Conservation (phyloP, 53 echinoderm and acorn worm genomes). For the Echinarachnius parma region DNA sequence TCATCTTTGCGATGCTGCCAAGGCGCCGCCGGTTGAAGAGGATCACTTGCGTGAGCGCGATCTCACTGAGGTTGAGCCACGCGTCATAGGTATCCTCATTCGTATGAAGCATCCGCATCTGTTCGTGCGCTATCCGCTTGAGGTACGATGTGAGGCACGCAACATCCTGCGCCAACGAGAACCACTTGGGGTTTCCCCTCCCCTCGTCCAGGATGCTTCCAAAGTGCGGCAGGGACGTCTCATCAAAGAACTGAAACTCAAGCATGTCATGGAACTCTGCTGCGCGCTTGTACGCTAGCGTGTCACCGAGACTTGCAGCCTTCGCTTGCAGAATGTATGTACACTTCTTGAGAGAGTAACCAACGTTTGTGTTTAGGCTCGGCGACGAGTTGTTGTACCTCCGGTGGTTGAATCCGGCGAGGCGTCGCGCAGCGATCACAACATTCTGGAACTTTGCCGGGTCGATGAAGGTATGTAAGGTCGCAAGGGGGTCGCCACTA, state of each 20-base stretch:
- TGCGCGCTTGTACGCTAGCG: conserved; percentile 35
- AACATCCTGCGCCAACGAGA: conserved; percentile 48
- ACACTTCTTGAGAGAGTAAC: conserved; percentile 64
- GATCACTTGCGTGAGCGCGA: conserved; percentile 57
- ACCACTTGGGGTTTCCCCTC: conserved; percentile 33
- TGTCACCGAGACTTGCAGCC: conserved; percentile 26
- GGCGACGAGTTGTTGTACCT: conserved; percentile 48
- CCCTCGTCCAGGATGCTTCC: conserved; percentile 36
- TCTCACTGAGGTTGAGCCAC: conserved; percentile 58
- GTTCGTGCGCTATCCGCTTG: conserved; percentile 40
- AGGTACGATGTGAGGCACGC: conserved; percentile 36
- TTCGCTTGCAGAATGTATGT: conserved; percentile 54
- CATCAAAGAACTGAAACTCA: conserved; percentile 48
- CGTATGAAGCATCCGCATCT: conserved; percentile 47
- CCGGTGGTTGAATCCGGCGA: conserved; percentile 60
- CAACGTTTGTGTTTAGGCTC: conserved; percentile 61
- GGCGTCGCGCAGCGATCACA: conserved; percentile 52
- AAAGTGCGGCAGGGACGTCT: conserved; percentile 35
- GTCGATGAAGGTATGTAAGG: conserved; percentile 52
- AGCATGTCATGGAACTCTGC: conserved; percentile 44
- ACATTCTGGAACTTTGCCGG: conserved; percentile 52
- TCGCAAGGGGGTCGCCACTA: conserved; percentile 45
- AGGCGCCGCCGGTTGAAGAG: conserved; percentile 60
- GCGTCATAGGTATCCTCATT: conserved; percentile 41
- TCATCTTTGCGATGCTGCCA: conserved; percentile 60